A percentile compares a stretch with the other conserved stretches of the same genome.
phyloP scores from a whole-genome alignment of 2,113 vertebrate genomes.

The Malurus cyaneus region DNA sequence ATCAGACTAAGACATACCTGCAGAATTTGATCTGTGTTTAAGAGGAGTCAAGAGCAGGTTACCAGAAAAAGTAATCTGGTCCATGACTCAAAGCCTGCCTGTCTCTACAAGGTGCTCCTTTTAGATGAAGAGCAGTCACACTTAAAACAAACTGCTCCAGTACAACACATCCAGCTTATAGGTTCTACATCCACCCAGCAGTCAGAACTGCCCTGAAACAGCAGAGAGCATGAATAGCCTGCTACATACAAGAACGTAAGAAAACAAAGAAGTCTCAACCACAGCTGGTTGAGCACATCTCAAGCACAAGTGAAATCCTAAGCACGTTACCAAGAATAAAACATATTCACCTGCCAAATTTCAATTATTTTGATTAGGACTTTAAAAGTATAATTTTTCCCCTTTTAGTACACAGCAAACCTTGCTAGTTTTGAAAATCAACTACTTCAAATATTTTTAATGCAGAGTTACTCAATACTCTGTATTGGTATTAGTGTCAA shows the following conservation, averaged over 20 bases:
- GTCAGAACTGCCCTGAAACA: neutral
- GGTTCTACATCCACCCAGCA: neutral
- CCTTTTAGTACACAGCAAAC: neutral
- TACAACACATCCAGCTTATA: neutral
- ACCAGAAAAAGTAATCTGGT: neutral
- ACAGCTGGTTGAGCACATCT: neutral
- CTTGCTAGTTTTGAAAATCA: neutral
- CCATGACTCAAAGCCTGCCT: neutral
- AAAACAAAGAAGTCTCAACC: neutral
- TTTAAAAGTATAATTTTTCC: neutral
- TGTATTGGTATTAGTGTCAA: too few relatives aligned
- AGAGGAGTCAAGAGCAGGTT: neutral
- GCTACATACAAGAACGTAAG: neutral
- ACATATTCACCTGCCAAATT: neutral
- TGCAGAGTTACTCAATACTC: neutral
- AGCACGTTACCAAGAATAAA: rapidly evolving
- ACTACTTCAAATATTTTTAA: neutral
- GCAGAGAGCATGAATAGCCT: neutral
- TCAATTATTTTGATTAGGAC: neutral
- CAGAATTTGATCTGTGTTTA: neutral
- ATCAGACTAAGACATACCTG: neutral
- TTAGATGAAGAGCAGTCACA: neutral
- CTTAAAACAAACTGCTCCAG: neutral
- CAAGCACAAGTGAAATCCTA: neutral
- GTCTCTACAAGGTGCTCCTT: neutral